Base-by-base conservation (phyloP, 2,113 vertebrate species). In the Apeltes quadracus region DNA sequence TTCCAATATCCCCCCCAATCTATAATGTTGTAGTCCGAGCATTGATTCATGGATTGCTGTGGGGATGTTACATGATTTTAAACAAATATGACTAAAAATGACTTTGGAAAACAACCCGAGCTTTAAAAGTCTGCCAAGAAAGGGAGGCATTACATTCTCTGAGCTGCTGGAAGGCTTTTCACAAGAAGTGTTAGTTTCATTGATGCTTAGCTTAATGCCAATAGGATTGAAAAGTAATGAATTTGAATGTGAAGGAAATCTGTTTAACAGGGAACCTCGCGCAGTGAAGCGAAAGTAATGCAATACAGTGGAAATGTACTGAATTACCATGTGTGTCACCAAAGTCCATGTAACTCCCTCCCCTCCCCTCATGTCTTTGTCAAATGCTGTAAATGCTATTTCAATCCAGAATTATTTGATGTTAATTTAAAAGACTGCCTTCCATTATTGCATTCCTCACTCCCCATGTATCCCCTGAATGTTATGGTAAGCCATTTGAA, bases 111-210 rank as follows among this genome's bases (percentile, higher is more conserved):
- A n/a, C 20, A 48, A 48, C 20, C 46, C 23, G 27, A 48, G 46
- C 51, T 27, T 54, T 27, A 18, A 59, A 39, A 59, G 12, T n/a
- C 12, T 14, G 7, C 20, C 9, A 20, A 25, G 12, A 51, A 57
- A 57, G 55, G 4, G 27, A 57, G 9, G 29, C 16, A n/a, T 57
- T 57, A 11, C 20, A 22, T 50, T 10, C 20, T 11, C 10, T 50
- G 20, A 20, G 55, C 54, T 56, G 55, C 55, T 57, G 18, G 16
- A 57, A 57, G 29, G 55, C 55, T 57, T 57, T 34, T 34, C n/a
- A 39, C 57, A 59, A 36, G n/a, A 59, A 23, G 56, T 34, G 10
- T 58, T 18, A 13, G 56, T 36, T 58, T 36, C 56, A 58, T 58
- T 58, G 20, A 36, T 38, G 4, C 5, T n/a, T 34, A 57, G 11